Conservation (phyloP, 1,140 invertebrate genomes). For the Parapsyche elsis region DNA sequence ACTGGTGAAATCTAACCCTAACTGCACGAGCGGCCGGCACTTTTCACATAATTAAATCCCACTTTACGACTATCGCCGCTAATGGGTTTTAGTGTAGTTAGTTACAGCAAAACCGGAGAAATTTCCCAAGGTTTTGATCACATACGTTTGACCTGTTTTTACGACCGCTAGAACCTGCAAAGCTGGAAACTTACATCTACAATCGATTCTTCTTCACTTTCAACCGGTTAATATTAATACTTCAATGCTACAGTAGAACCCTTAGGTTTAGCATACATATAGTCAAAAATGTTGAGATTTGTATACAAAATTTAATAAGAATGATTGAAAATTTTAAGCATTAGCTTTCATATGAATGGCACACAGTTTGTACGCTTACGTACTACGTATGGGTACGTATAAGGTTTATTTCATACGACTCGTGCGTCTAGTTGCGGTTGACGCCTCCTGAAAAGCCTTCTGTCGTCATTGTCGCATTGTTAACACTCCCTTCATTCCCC, state of each 20-base stretch:
- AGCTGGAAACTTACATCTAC: too few relatives aligned
- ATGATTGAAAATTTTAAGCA: too few relatives aligned
- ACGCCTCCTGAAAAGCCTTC: neutral
- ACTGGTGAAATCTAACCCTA: too few relatives aligned
- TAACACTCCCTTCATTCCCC: neutral
- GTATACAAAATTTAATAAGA: too few relatives aligned
- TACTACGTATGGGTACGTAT: neutral
- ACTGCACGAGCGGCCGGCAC: neutral
- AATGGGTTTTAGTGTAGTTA: neutral
- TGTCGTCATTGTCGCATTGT: constrained; percentile 10
- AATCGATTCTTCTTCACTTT: too few relatives aligned
- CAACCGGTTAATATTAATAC: too few relatives aligned
- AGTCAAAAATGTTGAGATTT: too few relatives aligned
- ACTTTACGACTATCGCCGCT: neutral
- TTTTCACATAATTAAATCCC: neutral
- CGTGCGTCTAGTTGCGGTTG: neutral
- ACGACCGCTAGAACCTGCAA: too few relatives aligned
- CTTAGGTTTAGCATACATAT: too few relatives aligned
- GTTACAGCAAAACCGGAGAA: neutral
- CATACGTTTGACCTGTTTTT: neutral
- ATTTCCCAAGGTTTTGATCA: neutral
- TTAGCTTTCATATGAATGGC: too few relatives aligned
- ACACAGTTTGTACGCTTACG: neutral
- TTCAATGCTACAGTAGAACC: too few relatives aligned
- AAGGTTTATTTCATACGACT: neutral